Evolutionary conservation across 2,797 vertebrate genomes (phyloP).

Genomic region (Nyctalus aviator): DNA sequence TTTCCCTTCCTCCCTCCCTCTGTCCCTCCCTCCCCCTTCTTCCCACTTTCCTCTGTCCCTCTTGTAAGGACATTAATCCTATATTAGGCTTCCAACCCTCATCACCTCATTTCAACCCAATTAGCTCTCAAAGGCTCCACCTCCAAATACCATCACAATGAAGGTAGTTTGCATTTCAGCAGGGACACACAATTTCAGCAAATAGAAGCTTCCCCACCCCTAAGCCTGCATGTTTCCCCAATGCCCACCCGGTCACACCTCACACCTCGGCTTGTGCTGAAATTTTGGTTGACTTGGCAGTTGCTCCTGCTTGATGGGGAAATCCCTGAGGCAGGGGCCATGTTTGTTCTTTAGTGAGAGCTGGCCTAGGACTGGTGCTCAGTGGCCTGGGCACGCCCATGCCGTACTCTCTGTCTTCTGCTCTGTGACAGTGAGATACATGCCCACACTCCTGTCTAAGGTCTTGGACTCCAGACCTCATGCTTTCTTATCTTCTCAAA

Average conservation of each 20-base stretch:
- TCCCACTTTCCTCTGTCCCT: neutral
- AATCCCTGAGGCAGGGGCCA: neutral
- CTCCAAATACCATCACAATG: neutral
- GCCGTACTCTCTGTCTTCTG: neutral
- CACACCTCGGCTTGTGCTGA: neutral
- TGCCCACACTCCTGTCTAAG: no score
- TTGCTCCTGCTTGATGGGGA: neutral
- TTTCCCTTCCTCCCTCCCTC: neutral
- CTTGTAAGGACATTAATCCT: neutral
- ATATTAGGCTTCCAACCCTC: neutral
- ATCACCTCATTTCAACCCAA: neutral
- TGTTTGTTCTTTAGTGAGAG: neutral
- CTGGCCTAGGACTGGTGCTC: neutral
- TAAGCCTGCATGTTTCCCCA: neutral
- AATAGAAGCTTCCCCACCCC: neutral
- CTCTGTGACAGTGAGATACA: neutral
- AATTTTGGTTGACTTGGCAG: no score
- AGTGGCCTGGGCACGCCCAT: neutral
- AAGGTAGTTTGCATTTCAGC: neutral
- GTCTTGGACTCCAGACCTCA: neutral
- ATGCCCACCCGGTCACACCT: no score
- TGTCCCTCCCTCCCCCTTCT: no score
- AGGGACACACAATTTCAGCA: neutral
- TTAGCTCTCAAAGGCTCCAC: neutral
- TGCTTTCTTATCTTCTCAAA: neutral